Conservation (phyloP, 1,140 invertebrate species). For the Frieseomelitta varia region DNA sequence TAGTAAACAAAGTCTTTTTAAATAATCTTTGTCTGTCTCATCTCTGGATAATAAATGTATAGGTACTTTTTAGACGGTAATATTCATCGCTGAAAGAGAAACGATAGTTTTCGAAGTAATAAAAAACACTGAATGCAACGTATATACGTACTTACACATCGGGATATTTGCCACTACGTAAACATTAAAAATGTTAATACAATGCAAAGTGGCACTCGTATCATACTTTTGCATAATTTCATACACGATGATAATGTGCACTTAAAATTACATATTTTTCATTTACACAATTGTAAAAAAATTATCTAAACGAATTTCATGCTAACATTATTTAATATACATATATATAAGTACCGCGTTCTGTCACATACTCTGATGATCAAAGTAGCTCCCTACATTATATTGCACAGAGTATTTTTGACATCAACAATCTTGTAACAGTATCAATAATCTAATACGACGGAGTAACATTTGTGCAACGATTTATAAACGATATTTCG, state of each 20-base stretch:
- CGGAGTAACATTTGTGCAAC: not conserved
- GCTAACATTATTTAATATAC: too few species aligned
- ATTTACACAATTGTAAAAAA: not conserved
- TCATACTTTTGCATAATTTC: not conserved
- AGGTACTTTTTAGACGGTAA: not conserved
- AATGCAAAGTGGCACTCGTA: not conserved
- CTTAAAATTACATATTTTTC: not conserved
- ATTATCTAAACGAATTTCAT: not conserved
- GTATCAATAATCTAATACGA: not conserved
- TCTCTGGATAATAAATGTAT: not conserved
- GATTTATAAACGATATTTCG: not conserved
- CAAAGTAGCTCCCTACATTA: too few species aligned
- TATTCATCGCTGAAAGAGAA: constrained; percentile 24
- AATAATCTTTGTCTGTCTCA: not conserved
- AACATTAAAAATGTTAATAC: not conserved
- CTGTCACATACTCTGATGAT: not conserved
- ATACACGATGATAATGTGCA: not conserved
- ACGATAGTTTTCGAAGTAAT: not conserved
- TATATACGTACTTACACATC: not conserved
- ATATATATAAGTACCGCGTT: not conserved
- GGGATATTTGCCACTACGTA: not conserved
- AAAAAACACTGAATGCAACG: not conserved
- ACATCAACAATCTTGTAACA: not conserved
- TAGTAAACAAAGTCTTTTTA: not conserved
- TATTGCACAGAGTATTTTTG: not conserved